These are phyloP conservation scores for Percopsis transmontana DNA, from an alignment of 2,113 vertebrate genomes.

Conservation along the genomic window DNA sequence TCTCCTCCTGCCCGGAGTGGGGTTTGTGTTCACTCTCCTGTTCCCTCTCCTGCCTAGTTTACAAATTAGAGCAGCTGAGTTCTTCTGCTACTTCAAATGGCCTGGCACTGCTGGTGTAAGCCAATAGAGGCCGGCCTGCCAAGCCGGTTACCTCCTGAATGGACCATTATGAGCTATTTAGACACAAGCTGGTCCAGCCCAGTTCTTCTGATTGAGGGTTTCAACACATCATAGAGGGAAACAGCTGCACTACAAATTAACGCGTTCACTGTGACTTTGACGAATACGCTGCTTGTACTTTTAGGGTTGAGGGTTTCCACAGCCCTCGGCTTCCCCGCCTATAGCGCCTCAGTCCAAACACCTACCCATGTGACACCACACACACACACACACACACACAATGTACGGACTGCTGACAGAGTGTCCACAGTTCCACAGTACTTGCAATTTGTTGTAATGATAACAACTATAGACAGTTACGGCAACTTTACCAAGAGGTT, in stretches of 20 bases:
- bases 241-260: conserved; percentile 84
- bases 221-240: conserved; percentile 81
- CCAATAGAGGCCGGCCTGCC: not conserved
- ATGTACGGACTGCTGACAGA: not conserved
- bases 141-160: conserved; percentile 56
- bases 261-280: conserved; percentile 74
- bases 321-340: conserved; percentile 24
- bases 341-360: conserved; percentile 24
- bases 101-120: conserved; percentile 24
- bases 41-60: conserved; percentile 58
- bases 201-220: conserved; percentile 75
- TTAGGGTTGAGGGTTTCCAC: conserved; percentile 45
- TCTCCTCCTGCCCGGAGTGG: conserved; percentile 5
- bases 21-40: too few species aligned
- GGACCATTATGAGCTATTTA: conserved; percentile 60
- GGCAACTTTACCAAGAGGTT: too few species aligned
- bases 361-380: conserved; percentile 13
- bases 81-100: conserved; percentile 60
- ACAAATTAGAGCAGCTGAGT: conserved; percentile 79
- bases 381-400: conserved; percentile 2
- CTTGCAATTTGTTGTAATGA: too few species aligned
- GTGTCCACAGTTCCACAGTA: too few species aligned
- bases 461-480: too few species aligned
- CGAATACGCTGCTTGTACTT: conserved; percentile 71
- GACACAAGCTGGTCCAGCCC: conserved; percentile 63